phyloP scores from a whole-genome alignment of 2,797 vertebrate genomes.

The Hipposideros larvatus region DNA sequence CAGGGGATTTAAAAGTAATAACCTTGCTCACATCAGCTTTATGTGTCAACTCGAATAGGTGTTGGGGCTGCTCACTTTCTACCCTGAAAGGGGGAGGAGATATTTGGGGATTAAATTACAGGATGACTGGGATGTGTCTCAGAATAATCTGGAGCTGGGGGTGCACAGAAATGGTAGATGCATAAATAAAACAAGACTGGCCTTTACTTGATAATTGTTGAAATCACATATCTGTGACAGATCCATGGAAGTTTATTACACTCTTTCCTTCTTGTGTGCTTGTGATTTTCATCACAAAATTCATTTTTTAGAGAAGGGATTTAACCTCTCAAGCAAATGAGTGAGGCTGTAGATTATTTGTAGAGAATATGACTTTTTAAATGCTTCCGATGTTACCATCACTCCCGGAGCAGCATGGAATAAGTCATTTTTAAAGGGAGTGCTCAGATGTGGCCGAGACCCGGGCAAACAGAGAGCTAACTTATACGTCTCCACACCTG shows the following conservation, averaged over 20 bases:
- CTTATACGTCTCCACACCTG: rapidly evolving
- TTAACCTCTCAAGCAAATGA: background rate
- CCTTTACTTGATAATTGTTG: too few species aligned
- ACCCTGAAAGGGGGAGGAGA: background rate
- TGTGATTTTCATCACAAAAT: too few species aligned
- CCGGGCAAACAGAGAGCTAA: background rate
- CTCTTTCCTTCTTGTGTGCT: too few species aligned
- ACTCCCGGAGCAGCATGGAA: background rate
- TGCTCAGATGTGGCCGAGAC: background rate
- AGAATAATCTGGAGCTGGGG: background rate
- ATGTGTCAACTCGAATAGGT: background rate
- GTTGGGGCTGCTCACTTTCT: background rate
- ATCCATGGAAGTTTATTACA: background rate
- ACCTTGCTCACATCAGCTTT: background rate
- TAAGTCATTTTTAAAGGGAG: background rate
- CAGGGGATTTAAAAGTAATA: background rate
- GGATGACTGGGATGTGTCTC: background rate
- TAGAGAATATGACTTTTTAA: background rate
- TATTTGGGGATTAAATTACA: background rate
- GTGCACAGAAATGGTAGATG: background rate
- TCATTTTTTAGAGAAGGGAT: background rate
- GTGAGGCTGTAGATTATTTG: background rate
- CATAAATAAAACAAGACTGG: background rate
- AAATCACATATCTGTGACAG: background rate
- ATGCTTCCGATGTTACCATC: background rate